phyloP scores from a whole-genome alignment of 1,140 invertebrate species.

The Venustaconcha ellipsiformis region DNA sequence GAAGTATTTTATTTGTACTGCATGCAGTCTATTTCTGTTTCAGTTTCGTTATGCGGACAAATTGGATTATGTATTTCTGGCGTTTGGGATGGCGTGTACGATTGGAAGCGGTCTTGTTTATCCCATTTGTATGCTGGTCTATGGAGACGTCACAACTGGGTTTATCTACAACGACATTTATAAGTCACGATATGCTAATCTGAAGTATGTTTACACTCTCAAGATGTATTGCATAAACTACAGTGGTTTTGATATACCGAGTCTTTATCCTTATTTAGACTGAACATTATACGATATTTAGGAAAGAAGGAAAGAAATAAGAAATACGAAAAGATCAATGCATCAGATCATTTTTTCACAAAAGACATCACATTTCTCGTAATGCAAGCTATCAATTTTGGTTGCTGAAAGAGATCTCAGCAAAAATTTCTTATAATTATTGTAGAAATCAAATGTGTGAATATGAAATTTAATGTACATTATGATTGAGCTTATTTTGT shows the following conservation, averaged over 20 bases:
- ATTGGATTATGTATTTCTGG: slow-evolving; percentile 45
- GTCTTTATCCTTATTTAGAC: not conserved
- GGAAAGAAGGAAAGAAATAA: too few species aligned
- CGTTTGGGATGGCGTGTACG: slow-evolving; percentile 46
- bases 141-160: slow-evolving; percentile 47
- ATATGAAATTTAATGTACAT: too few species aligned
- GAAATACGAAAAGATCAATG: too few species aligned
- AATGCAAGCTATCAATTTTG: too few species aligned
- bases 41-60: slow-evolving; percentile 50
- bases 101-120: slow-evolving; percentile 35
- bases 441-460: too few species aligned
- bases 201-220: too few species aligned
- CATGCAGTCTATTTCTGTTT: slow-evolving; percentile 1
- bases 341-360: too few species aligned
- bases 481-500: too few species aligned
- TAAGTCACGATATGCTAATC: not conserved
- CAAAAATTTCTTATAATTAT: too few species aligned
- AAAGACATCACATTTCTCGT: too few species aligned
- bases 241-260: not conserved
- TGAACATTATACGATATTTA: not conserved
- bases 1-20: too few species aligned
- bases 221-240: not conserved
- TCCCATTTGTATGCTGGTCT: slow-evolving; percentile 51
- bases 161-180: slow-evolving; percentile 27
- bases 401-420: too few species aligned